Percentiles rank a stretch among this genome's conserved stretches.
Conservation (phyloP, 92 coral and sea anemone genomes). For the Zoanthus sociatus region DNA sequence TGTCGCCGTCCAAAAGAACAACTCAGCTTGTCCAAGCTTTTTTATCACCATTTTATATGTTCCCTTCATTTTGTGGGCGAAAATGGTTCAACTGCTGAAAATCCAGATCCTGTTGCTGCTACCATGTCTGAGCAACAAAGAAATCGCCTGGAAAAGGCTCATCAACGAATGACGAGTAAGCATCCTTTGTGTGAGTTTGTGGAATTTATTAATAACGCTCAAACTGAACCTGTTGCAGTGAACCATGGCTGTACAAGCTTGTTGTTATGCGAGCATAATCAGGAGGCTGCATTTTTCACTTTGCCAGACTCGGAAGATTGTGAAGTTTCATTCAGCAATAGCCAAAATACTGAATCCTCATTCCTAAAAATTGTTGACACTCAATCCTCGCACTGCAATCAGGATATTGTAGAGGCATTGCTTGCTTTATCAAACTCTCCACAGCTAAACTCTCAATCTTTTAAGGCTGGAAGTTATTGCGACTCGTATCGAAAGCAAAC, state of each 20-base stretch:
- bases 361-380: no score
- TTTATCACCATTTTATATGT: background rate
- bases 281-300: no score
- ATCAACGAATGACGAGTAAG: background rate
- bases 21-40: conserved; percentile 47
- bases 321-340: no score
- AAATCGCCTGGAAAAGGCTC: background rate
- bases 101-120: no score
- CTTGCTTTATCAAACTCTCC: no score
- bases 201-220: conserved; percentile 9
- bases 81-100: conserved; percentile 32
- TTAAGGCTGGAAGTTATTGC: background rate
- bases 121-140: no score
- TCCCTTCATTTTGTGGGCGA: conserved; percentile 71
- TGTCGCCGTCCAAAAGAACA: background rate
- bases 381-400: no score
- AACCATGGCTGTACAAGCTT: conserved; percentile 1
- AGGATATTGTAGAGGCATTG: no score
- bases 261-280: background rate
- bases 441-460: background rate
- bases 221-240: conserved; percentile 12
- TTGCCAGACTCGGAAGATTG: no score
- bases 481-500: background rate
- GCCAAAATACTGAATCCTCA: no score
- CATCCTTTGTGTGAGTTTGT: background rate